These are phyloP conservation scores for Istiophorus platypterus DNA, from an alignment of 2,113 vertebrate species.

Conservation along the genomic window DNA sequence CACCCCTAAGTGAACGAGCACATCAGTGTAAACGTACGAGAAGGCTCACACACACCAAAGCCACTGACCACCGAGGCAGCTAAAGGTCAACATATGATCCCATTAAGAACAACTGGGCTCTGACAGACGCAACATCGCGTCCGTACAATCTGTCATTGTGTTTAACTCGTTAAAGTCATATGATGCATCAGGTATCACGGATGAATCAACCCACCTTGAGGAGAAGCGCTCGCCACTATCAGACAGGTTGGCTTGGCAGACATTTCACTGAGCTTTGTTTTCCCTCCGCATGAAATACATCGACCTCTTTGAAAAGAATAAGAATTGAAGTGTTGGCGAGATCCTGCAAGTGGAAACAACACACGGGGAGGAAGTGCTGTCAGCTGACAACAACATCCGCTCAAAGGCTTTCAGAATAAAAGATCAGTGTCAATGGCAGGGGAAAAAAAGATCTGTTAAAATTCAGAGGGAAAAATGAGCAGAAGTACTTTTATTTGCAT, in stretches of 20 bases:
- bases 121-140: rapidly evolving
- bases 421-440: neutral
- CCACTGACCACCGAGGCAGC: neutral
- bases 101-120: neutral
- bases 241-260: slow-evolving; percentile 79
- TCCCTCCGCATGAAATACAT: neutral
- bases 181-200: neutral
- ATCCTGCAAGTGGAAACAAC: neutral
- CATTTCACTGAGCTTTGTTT: slow-evolving; percentile 51
- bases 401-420: slow-evolving; percentile 66
- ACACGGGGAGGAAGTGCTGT: slow-evolving; percentile 35
- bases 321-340: neutral
- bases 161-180: too few relatives aligned
- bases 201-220: slow-evolving; percentile 65
- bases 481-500: slow-evolving; percentile 28
- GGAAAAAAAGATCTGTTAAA: neutral
- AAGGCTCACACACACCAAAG: neutral
- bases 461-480: neutral
- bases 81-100: neutral
- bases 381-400: slow-evolving; percentile 80
- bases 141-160: too few relatives aligned
- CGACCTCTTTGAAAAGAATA: neutral
- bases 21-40: neutral
- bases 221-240: slow-evolving; percentile 78
- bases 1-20: slow-evolving; percentile 86